Evolutionary conservation across 2,888 invertebrate species (phyloP), one percentile per base, ranked within the genome.

Genomic region (Scaptomyza tumidula): DNA sequence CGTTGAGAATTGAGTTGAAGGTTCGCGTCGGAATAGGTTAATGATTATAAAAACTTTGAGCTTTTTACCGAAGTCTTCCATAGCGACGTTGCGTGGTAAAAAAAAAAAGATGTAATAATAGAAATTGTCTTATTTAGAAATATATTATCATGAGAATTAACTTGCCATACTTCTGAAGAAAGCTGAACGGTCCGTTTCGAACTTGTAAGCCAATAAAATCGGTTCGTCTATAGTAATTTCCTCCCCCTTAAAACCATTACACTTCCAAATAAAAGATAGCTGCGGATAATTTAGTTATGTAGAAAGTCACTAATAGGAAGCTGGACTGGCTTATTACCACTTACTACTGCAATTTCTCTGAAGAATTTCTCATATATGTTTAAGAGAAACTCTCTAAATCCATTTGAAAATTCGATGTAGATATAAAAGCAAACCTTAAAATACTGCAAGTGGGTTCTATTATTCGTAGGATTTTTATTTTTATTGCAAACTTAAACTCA

Each of bases 391-490:
- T 4, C 5, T 29, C 5, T 4, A 29, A 6, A 29, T 4, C 3
- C 2, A 5, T 29, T 29, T 29, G 5, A 3, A 29, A 29, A 24
- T 24, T 29, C 6, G 2, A 29, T 24, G 29, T 29, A 5, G 29
- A 29, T 31, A 31, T 31, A 31, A 31, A n/a, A 35, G 5, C 13
- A 35, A 4, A 35, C 13, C 35, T 0, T 13, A n/a, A 35, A 13
- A 13, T 13, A 35, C 5, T 35, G 35, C 5, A 37, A 37, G 1
- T 6, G n/a, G 13, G 10, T 37, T n/a, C 4, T 39, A 10, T 13
- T 29, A 58, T 37, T 59, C 31, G 13, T n/a, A 16, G 10, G 5
- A 33, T 13, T 29, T 5, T 71, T 53, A 33, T 58, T 11, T 1
- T 3, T 11, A 16, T 6, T 14, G 14, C 9, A 53, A 55, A 39